Percentiles rank a stretch among this genome's conserved stretches.
Conservation (phyloP, 2,797 vertebrate species). For the Manis crassicaudata region DNA sequence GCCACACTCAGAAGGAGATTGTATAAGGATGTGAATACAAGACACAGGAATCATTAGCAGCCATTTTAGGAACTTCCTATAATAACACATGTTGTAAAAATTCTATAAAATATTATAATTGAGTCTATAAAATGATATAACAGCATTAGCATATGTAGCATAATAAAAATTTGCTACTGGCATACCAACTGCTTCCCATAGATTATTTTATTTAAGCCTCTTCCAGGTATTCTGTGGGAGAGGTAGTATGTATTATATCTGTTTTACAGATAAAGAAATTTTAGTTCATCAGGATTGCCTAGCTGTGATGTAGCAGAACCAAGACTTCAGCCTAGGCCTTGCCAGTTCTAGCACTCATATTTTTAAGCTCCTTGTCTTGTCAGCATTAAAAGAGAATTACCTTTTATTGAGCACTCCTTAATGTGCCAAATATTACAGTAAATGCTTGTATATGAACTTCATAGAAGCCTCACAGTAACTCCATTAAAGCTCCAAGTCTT, state of each 20-base stretch:
- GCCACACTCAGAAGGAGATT: neutral
- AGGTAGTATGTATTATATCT: neutral
- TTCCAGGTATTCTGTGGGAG: neutral
- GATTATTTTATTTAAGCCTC: neutral
- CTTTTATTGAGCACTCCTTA: neutral
- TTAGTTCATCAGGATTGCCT: neutral
- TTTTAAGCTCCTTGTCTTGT: constrained; percentile 6
- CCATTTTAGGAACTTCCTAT: constrained; percentile 21
- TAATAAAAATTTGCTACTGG: neutral
- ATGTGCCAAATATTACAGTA: neutral
- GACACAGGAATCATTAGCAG: neutral
- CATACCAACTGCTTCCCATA: neutral
- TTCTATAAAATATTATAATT: neutral
- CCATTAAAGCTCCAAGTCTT: neutral
- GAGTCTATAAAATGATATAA: neutral
- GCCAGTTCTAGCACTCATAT: neutral
- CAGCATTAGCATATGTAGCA: neutral
- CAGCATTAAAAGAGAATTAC: constrained; percentile 38
- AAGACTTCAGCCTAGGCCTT: neutral
- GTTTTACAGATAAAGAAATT: neutral
- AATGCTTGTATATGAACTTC: constrained; percentile 16
- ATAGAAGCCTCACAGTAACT: neutral
- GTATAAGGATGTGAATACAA: neutral
- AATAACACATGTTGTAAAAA: neutral
- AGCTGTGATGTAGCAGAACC: neutral